phyloP scores from a whole-genome alignment of 2,797 vertebrate species.

The Aeoliscus strigatus region DNA sequence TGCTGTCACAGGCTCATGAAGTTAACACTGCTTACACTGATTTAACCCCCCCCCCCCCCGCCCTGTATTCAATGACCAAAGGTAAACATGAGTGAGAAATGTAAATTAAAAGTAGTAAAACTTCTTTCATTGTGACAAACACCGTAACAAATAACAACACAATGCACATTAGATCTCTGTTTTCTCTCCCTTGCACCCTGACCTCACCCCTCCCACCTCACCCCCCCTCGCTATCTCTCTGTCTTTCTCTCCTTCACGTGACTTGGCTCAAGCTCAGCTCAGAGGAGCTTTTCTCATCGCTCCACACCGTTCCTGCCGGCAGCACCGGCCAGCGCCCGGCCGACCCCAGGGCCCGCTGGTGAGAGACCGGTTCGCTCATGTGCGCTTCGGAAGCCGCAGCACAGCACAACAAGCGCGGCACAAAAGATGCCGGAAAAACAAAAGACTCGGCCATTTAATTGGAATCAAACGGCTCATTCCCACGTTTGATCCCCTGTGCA shows the following conservation, averaged over 20 bases:
- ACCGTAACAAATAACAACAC: too few species aligned
- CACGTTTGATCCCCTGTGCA: constrained; percentile 53
- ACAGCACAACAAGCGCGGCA: constrained; percentile 32
- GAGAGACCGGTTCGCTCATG: constrained; percentile 42
- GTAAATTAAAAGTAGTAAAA: background rate
- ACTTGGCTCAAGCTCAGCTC: constrained; percentile 52
- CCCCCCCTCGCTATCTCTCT: background rate
- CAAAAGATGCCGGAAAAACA: constrained; percentile 32
- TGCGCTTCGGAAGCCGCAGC: constrained; percentile 39
- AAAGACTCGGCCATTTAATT: constrained; percentile 53
- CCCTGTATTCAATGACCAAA: too few species aligned
- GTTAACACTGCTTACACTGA: constrained; percentile 51
- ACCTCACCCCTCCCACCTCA: constrained; percentile 24
- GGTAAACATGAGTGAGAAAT: too few species aligned
- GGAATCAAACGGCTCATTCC: constrained; percentile 62
- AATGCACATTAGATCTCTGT: constrained; percentile 1
- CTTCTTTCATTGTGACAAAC: background rate
- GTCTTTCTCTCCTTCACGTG: constrained; percentile 45
- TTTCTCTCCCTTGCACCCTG: constrained; percentile 26
- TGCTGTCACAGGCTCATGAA: constrained; percentile 47
- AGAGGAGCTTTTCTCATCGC: constrained; percentile 61
- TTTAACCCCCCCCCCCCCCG: too few species aligned
- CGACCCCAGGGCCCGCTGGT: too few species aligned
- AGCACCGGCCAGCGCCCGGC: constrained; percentile 25
- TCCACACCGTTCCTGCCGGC: constrained; percentile 19